phyloP scores from a whole-genome alignment of 2,797 vertebrate species.

The Crenuchus spilurus region DNA sequence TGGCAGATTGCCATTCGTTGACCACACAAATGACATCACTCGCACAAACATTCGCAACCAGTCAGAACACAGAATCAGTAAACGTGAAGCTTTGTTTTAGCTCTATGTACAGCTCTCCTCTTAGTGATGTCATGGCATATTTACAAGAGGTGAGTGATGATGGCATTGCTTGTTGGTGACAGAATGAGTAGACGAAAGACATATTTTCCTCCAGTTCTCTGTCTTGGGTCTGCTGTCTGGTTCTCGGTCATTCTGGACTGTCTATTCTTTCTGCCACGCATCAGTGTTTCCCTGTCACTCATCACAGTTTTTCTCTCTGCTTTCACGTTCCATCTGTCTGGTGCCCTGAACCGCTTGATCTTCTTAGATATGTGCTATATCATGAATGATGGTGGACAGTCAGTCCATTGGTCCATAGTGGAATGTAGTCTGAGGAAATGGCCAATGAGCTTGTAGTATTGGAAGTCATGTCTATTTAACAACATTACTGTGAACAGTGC shows the following conservation, averaged over 20 bases:
- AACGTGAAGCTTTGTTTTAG: constrained; percentile 66
- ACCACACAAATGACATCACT: constrained; percentile 44
- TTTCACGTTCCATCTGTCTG: constrained; percentile 49
- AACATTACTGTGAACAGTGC: constrained; percentile 64
- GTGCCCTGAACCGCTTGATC: constrained; percentile 56
- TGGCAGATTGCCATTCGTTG: constrained; percentile 34
- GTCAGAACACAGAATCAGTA: constrained; percentile 66
- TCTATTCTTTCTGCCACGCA: neutral
- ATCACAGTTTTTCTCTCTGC: constrained; percentile 5
- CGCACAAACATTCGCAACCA: constrained; percentile 63
- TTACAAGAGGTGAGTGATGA: constrained; percentile 62
- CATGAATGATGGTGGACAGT: constrained; percentile 4
- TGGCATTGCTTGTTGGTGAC: constrained; percentile 39
- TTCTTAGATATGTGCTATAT: constrained; percentile 58
- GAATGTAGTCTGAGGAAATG: constrained; percentile 53
- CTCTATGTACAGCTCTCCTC: constrained; percentile 62
- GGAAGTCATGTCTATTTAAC: constrained; percentile 45
- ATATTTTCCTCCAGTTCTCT: constrained; percentile 39
- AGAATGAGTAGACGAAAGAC: constrained; percentile 32
- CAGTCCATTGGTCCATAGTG: neutral
- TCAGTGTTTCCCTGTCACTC: neutral
- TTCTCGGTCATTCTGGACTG: neutral
- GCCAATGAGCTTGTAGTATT: constrained; percentile 17
- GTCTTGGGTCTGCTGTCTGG: constrained; percentile 59
- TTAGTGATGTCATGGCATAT: constrained; percentile 58